A percentile compares a stretch with the other conserved stretches of the same genome.
Evolutionary conservation across 2,888 invertebrate species (phyloP).

Genomic region (Zonitis immaculata): DNA sequence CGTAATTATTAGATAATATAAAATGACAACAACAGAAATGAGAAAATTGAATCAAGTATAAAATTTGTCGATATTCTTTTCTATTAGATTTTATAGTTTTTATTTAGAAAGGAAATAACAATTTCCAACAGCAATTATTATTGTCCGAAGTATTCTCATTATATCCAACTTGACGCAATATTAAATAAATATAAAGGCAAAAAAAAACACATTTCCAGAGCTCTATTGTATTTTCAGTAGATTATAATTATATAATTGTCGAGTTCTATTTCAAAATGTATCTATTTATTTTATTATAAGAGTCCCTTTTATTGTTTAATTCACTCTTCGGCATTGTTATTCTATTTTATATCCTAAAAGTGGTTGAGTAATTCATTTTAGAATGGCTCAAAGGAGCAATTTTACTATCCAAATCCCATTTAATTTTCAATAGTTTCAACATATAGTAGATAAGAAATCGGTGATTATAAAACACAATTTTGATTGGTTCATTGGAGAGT

Average conservation of each 20-base stretch:
- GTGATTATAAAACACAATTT: no score
- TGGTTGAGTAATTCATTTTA: neutral
- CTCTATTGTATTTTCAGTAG: neutral
- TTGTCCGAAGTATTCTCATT: neutral
- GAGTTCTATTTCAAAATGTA: neutral
- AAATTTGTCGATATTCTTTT: no score
- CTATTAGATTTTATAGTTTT: no score
- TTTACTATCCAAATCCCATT: neutral
- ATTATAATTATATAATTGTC: neutral
- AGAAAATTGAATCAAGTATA: no score
- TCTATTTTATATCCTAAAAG: neutral
- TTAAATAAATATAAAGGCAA: no score
- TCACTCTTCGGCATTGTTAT: neutral
- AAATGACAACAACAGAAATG: no score
- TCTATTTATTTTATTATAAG: no score
- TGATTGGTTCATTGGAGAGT: no score
- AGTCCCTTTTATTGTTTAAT: neutral
- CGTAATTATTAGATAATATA: no score
- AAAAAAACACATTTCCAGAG: neutral
- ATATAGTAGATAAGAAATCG: no score
- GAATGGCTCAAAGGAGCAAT: neutral
- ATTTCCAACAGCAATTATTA: neutral
- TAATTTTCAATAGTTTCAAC: neutral
- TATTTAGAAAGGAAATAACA: neutral
- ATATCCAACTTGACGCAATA: neutral